Conservation (phyloP, 2,888 invertebrate species). For the Chelonus formosanus region DNA sequence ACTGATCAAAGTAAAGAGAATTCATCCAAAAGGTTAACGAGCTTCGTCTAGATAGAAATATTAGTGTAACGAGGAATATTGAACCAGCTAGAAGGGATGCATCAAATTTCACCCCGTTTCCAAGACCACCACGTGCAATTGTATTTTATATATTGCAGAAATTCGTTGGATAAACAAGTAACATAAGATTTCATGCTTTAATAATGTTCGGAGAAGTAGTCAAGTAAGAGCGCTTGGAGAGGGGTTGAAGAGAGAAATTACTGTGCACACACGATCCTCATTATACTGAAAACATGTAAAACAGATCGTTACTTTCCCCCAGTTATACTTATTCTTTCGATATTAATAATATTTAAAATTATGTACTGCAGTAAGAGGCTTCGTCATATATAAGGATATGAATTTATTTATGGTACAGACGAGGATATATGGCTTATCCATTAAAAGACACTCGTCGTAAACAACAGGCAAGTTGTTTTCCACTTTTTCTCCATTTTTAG, state of each 20-base stretch:
- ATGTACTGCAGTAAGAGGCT: background rate
- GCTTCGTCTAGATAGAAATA: slow-evolving; percentile 45
- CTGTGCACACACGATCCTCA: slow-evolving; percentile 60
- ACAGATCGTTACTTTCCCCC: slow-evolving; percentile 24
- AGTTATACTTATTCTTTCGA: slow-evolving; percentile 10
- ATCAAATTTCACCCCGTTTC: slow-evolving; percentile 61
- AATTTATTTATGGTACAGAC: too few relatives aligned
- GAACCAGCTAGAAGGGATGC: slow-evolving; percentile 47
- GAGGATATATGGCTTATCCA: too few relatives aligned
- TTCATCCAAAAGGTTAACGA: slow-evolving; percentile 56
- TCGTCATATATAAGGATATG: too few relatives aligned
- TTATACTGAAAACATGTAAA: slow-evolving; percentile 47
- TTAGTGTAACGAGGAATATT: slow-evolving; percentile 63
- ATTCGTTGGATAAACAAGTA: too few relatives aligned
- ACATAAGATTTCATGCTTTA: background rate
- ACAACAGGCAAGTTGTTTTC: too few relatives aligned
- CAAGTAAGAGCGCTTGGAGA: slow-evolving; percentile 22
- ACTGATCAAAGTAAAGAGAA: slow-evolving; percentile 36
- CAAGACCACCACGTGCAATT: background rate
- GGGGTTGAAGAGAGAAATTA: slow-evolving; percentile 35
- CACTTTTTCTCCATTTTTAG: too few relatives aligned
- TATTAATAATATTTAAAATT: slow-evolving; percentile 27
- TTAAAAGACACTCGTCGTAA: too few relatives aligned
- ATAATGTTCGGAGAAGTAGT: slow-evolving; percentile 43
- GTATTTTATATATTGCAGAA: too few relatives aligned